Conservation (phyloP, 2,888 invertebrate genomes). For the Pogonocherus hispidulus region DNA sequence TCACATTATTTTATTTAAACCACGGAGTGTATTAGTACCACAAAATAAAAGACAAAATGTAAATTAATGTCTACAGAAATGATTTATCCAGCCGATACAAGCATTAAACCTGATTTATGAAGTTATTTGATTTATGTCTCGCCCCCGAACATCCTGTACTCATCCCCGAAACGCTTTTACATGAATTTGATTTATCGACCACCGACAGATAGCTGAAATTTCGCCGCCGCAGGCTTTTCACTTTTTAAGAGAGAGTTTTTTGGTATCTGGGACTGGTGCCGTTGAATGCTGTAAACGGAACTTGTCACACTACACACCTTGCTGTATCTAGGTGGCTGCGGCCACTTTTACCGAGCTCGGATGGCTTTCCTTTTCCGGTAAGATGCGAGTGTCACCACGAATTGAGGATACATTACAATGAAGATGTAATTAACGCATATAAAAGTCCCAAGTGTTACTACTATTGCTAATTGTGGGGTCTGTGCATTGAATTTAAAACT, state of each 20-base stretch:
- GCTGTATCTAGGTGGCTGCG: constrained; percentile 63
- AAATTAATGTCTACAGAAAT: neutral
- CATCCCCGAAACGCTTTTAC: neutral
- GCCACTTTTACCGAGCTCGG: neutral
- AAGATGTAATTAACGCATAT: neutral
- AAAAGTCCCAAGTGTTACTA: too few species aligned
- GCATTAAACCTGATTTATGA: neutral
- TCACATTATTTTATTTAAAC: too few species aligned
- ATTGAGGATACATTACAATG: neutral
- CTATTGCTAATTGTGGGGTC: too few species aligned
- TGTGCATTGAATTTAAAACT: too few species aligned
- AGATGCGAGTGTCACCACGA: neutral
- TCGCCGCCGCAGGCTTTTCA: neutral
- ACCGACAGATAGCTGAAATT: neutral
- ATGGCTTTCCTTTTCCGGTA: neutral
- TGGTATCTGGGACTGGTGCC: too few species aligned
- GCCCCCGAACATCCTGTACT: too few species aligned
- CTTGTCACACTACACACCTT: neutral
- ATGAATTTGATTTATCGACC: neutral
- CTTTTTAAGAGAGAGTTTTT: neutral
- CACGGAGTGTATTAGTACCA: too few species aligned
- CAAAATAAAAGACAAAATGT: neutral
- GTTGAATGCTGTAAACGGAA: neutral
- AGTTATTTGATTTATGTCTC: too few species aligned
- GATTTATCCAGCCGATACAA: neutral